A percentile compares a stretch with the other conserved stretches of the same genome.
phyloP scores from a whole-genome alignment of 2,888 invertebrate species.

The Pocota personata region DNA sequence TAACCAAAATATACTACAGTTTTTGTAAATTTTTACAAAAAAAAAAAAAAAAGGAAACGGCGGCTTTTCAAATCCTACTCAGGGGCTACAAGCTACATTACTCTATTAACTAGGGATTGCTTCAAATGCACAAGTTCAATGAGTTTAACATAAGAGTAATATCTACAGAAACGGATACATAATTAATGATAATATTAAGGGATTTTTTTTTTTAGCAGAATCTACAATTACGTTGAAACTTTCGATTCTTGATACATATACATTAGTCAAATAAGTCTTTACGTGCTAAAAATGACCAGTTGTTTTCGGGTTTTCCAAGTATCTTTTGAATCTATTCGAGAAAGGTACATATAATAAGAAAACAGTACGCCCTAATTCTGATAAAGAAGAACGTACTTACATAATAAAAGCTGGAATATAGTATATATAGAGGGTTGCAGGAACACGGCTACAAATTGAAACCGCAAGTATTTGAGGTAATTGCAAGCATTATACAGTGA shows the following conservation, averaged over 20 bases:
- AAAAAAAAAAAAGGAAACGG: background rate
- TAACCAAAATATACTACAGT: background rate
- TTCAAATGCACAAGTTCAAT: conserved; percentile 21
- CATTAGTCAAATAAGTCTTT: background rate
- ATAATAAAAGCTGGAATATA: too few relatives aligned
- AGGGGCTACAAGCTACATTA: conserved; percentile 7
- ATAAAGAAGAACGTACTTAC: too few relatives aligned
- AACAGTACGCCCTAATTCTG: too few relatives aligned
- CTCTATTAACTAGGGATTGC: background rate
- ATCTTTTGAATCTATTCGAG: too few relatives aligned
- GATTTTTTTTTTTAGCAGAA: background rate
- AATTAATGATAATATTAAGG: background rate
- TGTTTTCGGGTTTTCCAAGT: background rate
- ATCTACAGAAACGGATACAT: conserved; percentile 15
- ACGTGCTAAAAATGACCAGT: background rate
- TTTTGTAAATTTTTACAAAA: background rate
- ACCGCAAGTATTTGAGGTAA: too few relatives aligned
- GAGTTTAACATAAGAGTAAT: conserved; percentile 1
- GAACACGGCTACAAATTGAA: too few relatives aligned
- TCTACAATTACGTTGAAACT: background rate
- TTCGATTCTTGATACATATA: background rate
- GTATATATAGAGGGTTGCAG: too few relatives aligned
- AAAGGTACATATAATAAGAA: too few relatives aligned
- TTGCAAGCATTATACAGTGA: too few relatives aligned
- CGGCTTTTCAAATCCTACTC: conserved; percentile 8